phyloP scores from a whole-genome alignment of 1,140 invertebrate genomes.

The Meteorus sp. region DNA sequence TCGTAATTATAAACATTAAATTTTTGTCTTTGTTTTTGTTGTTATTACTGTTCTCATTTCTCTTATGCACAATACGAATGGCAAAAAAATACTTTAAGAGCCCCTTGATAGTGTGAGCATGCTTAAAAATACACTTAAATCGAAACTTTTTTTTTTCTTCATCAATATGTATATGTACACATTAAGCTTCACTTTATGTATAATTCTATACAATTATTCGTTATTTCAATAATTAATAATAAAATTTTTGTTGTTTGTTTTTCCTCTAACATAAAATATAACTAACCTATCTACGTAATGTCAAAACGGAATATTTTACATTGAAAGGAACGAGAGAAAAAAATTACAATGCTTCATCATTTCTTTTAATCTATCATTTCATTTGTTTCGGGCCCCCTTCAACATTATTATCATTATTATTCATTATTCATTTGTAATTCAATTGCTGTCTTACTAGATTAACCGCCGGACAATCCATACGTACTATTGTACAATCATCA shows the following conservation, averaged over 20 bases:
- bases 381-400: constrained; percentile 9
- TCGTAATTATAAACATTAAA: too few relatives aligned
- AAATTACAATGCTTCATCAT: constrained; percentile 50
- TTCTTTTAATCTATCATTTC: constrained; percentile 30
- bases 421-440: constrained; percentile 16
- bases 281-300: constrained; percentile 51
- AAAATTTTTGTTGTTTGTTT: constrained; percentile 35
- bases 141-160: constrained; percentile 46
- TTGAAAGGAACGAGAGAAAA: too few relatives aligned
- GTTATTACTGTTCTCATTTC: constrained; percentile 7
- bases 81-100: constrained; percentile 43
- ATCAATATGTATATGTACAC: constrained; percentile 44
- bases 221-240: constrained; percentile 51
- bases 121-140: constrained; percentile 45
- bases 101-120: constrained; percentile 51
- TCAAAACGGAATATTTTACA: constrained; percentile 59
- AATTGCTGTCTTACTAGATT: constrained; percentile 23
- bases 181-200: too few relatives aligned
- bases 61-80: constrained; percentile 18
- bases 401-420: constrained; percentile 22
- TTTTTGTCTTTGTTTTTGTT: constrained; percentile 2
- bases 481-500: not conserved
- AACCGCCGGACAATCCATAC: too few relatives aligned
- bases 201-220: constrained; percentile 58
- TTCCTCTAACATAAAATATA: constrained; percentile 45